phyloP scores from a whole-genome alignment of 2,797 vertebrate genomes.

The Sebastiscus albofasciatus region DNA sequence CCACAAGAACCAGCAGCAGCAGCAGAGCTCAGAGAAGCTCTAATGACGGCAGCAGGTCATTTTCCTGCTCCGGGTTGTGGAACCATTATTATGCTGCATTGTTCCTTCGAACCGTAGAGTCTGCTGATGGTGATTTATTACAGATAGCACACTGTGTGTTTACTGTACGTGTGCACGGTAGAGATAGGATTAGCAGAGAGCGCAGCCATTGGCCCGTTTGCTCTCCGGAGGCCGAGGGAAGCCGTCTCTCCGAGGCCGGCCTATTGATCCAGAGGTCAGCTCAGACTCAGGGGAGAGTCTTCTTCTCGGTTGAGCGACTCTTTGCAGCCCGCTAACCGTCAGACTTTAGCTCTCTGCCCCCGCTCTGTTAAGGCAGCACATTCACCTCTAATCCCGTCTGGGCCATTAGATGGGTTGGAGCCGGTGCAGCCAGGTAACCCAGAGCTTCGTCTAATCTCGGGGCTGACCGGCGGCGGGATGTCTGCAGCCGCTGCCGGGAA shows the following conservation, averaged over 20 bases:
- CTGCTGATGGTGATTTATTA: conserved; percentile 45
- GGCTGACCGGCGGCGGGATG: conserved; percentile 20
- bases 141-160: conserved; percentile 29
- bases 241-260: conserved; percentile 11
- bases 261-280: conserved; percentile 56
- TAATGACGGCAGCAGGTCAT: conserved; percentile 33
- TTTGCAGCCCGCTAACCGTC: conserved; percentile 6
- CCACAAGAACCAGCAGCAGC: conserved; percentile 1
- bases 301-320: conserved; percentile 22
- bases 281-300: conserved; percentile 16
- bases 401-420: conserved; percentile 28
- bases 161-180: neutral
- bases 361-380: conserved; percentile 35
- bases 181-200: conserved; percentile 36
- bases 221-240: conserved; percentile 27
- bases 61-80: conserved; percentile 2
- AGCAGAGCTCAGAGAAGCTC: neutral
- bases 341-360: conserved; percentile 13
- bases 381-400: conserved; percentile 33
- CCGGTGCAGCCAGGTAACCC: conserved; percentile 30
- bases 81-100: conserved; percentile 30
- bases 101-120: conserved; percentile 18
- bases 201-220: conserved; percentile 12
- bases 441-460: conserved; percentile 39
- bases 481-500: conserved; percentile 22